Evolutionary conservation across 2,888 invertebrate genomes (phyloP).

Genomic region (Augochlorella aurata): DNA sequence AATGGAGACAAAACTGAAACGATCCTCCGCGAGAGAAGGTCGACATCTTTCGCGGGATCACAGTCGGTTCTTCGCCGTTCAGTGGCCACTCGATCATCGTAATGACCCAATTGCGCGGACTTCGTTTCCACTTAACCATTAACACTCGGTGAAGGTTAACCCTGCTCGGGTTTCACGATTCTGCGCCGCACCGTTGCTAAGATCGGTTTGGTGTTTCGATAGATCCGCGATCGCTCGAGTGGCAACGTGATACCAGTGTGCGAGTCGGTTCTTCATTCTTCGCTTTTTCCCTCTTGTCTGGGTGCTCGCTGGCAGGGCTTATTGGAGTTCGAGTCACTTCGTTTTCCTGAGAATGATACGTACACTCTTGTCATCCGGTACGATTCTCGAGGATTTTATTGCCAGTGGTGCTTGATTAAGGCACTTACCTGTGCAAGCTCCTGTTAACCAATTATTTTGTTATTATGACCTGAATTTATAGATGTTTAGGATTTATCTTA

Average conservation of each 20-base stretch:
- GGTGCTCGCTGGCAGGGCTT: not conserved
- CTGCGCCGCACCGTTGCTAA: no score
- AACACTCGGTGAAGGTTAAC: not conserved
- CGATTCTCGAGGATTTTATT: not conserved
- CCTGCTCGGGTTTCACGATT: not conserved
- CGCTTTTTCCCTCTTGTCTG: not conserved
- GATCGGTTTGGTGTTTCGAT: not conserved
- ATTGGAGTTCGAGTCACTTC: not conserved
- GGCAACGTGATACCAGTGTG: not conserved
- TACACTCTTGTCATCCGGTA: no score
- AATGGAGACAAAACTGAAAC: slow-evolving; percentile 57
- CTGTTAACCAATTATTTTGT: not conserved
- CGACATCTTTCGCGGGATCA: slow-evolving; percentile 39
- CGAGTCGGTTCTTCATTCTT: not conserved
- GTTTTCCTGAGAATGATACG: not conserved
- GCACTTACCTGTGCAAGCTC: not conserved
- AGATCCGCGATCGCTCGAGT: not conserved
- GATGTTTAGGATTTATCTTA: no score
- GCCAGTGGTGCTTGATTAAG: not conserved
- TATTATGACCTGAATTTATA: no score
- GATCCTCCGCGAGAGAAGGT: slow-evolving; percentile 36
- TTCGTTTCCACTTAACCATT: not conserved
- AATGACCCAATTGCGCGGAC: slow-evolving; percentile 30
- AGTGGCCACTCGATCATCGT: slow-evolving; percentile 22
- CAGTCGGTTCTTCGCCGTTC: not conserved